Evolutionary conservation across 2,888 invertebrate genomes (phyloP).

Genomic region (Conus canariensis): DNA sequence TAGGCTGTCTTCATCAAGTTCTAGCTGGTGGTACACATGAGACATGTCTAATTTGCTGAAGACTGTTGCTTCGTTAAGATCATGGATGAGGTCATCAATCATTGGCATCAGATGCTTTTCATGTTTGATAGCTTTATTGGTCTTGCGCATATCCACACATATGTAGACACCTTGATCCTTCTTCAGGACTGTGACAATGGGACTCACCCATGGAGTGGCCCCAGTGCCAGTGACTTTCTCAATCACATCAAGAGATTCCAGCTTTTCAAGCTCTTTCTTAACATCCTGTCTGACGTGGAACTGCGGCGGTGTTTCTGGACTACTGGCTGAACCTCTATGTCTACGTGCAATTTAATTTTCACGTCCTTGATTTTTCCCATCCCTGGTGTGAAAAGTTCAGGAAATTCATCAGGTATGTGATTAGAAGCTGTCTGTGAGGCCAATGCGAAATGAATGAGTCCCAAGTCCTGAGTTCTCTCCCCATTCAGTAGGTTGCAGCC

Average conservation of each 20-base stretch:
- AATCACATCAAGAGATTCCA: conserved; percentile 52
- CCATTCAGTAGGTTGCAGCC: too few species aligned
- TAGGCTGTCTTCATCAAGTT: conserved; percentile 57
- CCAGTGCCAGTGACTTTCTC: conserved; percentile 32
- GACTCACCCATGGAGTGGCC: conserved; percentile 15
- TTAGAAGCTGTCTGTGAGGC: neutral
- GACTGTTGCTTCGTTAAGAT: conserved; percentile 51
- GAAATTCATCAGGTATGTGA: neutral
- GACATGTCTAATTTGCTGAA: conserved; percentile 38
- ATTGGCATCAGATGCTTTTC: neutral
- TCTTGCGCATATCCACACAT: conserved; percentile 50
- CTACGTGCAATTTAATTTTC: conserved; percentile 51
- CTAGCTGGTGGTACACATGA: conserved; percentile 58
- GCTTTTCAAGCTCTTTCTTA: conserved; percentile 51
- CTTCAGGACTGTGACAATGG: conserved; percentile 53
- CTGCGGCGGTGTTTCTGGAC: conserved; percentile 42
- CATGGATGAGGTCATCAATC: conserved; percentile 49
- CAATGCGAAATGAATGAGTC: neutral
- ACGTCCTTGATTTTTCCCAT: conserved; percentile 16
- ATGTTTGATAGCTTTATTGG: neutral
- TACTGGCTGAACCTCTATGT: conserved; percentile 51
- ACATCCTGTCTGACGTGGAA: conserved; percentile 50
- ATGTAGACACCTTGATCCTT: conserved; percentile 51
- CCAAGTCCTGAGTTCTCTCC: neutral
- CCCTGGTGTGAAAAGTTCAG: neutral